Evolutionary conservation across 2,888 invertebrate species (phyloP), one percentile per base, ranked within the genome.

Genomic region (Lithosia quadra): DNA sequence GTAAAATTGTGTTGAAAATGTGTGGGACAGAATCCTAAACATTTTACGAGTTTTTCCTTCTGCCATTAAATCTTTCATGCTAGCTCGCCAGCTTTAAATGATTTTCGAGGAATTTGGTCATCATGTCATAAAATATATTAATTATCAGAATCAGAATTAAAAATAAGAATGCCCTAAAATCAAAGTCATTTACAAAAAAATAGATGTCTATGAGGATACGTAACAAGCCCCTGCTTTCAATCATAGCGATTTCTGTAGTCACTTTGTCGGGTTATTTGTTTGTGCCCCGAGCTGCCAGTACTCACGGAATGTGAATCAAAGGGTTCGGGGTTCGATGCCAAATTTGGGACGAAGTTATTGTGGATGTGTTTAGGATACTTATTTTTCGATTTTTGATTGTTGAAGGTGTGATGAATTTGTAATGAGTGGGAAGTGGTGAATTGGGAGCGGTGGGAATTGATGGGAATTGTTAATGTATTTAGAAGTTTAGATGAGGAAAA

Each of bases 201-300:
- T 1, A 13, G 15, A 28, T 4, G 21, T 34, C 53, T 22, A 53
- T 63, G 53, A n/a, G 15, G 24, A 57, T 10, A 81, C 74, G 75
- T 79, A 83, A 83, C 79, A 75, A 59, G 66, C 53, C 67, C 59
- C 43, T 56, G 77, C 70, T 81, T 81, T 79, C 77, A 82, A 80
- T 80, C 81, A 86, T 78, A 82, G 81, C 82, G 83, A 86, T 85
- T 85, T 85, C 83, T 86, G 83, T 82, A 83, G 79, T 81, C 81
- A 84, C 86, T 88, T 86, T 83, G 84, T 81, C 76, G 80, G 78
- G 86, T 82, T 87, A 87, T 89, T 89, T 89, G 89, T 89, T 88
- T 89, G 88, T 81, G 84, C 88, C 88, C 83, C 82, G 82, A 84
- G 88, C 88, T 85, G 78, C 76, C 73, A 69, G 67, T 77, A 83